Conservation (phyloP, 1,140 invertebrate genomes). For the Zaprionus inermis region DNA sequence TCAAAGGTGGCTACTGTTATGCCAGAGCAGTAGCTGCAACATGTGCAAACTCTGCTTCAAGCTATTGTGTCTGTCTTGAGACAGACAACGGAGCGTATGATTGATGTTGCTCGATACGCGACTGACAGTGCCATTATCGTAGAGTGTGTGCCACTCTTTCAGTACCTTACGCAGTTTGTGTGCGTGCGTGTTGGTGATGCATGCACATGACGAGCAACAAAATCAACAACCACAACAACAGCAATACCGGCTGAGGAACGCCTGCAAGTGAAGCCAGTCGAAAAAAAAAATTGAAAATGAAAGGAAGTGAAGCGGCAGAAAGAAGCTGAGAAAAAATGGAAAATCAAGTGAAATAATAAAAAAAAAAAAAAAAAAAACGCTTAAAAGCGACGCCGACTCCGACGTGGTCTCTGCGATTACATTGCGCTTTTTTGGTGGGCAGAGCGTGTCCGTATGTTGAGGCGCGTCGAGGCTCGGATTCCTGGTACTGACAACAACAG, state of each 20-base stretch:
- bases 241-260: slow-evolving; percentile 9
- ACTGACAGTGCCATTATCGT: slow-evolving; percentile 70
- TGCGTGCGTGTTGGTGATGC: slow-evolving; percentile 8
- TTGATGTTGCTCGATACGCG: slow-evolving; percentile 71
- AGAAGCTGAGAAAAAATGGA: slow-evolving; percentile 2
- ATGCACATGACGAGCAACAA: slow-evolving; percentile 53
- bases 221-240: slow-evolving; percentile 41
- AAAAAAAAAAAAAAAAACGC: not conserved
- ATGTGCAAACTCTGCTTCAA: slow-evolving; percentile 37
- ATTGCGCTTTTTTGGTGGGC: slow-evolving; percentile 17
- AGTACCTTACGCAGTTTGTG: slow-evolving; percentile 10
- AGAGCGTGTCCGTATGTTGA: slow-evolving; percentile 9
- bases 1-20: slow-evolving; percentile 38
- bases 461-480: not conserved
- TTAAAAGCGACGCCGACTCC: slow-evolving; percentile 10
- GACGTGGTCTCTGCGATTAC: slow-evolving; percentile 9
- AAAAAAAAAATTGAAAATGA: not conserved
- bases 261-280: slow-evolving; percentile 24
- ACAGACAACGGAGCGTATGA: slow-evolving; percentile 67
- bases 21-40: slow-evolving; percentile 28
- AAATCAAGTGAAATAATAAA: not conserved
- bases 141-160: slow-evolving; percentile 35
- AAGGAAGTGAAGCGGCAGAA: not conserved
- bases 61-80: slow-evolving; percentile 60
- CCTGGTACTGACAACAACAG: slow-evolving; percentile 32